Base-by-base conservation (phyloP, 2,888 invertebrate species). In the Drosophila sordidula region DNA sequence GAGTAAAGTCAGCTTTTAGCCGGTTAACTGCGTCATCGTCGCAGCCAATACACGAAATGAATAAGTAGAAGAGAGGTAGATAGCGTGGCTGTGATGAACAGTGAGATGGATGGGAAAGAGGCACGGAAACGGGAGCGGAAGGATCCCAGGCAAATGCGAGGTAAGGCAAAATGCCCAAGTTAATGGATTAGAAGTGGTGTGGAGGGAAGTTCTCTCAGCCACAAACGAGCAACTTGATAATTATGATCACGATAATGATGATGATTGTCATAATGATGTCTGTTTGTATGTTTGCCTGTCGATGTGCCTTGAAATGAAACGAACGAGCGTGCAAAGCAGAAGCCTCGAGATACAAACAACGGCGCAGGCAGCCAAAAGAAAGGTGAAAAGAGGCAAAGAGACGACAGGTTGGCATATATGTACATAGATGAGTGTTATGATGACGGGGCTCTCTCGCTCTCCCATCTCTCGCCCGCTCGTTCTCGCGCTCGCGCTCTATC, bases 351-450 rank as follows among this genome's bases (percentile, higher is more conserved):
- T 45, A 41, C 41, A 41, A 38, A 51, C 45, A 41, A 32, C 51
- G 41, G 36, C 45, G 58, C 58, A 59, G 67, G 50, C 70, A 70
- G 57, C 44, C 63, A 59, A 86, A 86, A 80, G 78, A 84, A 87
- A 82, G 78, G 87, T 84, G 81, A 82, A 82, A 87, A 87, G 78
- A 87, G 75, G 67, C 78, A 78, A 64, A 76, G 72, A 71, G 57
- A 62, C 66, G 67, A 59, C 73, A 74, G 71, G 59, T 74, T 65
- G 50, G 26, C 45, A 12, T 62, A 52, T 52, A n/a, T 55, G 38
- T 45, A 45, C 49, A 57, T 58, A 64, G 29, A 39, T 70, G 42
- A 39, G 47, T 26, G 51, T 71, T 41, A 59, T 76, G 59, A 59
- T 70, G 63, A 58, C 36, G 45, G 47, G 47, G 55, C 26, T 12